These are phyloP conservation scores for Battus philenor DNA, from an alignment of 1,140 invertebrate genomes.

Conservation along the genomic window DNA sequence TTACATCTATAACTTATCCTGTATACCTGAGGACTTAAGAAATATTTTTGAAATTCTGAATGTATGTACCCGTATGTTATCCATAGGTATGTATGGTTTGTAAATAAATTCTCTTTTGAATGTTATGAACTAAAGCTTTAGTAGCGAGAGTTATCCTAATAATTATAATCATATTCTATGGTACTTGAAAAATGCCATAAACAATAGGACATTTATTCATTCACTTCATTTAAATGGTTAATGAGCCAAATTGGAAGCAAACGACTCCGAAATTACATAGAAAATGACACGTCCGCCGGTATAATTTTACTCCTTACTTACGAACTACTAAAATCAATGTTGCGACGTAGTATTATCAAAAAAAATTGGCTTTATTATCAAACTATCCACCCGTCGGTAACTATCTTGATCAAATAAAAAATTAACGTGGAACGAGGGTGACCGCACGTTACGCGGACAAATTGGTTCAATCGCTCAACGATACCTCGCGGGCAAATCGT, in stretches of 20 bases:
- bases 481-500: conserved; percentile 26
- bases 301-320: conserved; percentile 54
- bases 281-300: conserved; percentile 55
- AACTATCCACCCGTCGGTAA: conserved; percentile 49
- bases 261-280: conserved; percentile 51
- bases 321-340: conserved; percentile 40
- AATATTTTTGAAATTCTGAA: too few relatives aligned
- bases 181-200: too few relatives aligned
- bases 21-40: too few relatives aligned
- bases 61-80: too few relatives aligned
- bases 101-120: too few relatives aligned
- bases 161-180: too few relatives aligned
- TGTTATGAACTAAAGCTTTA: too few relatives aligned
- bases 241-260: conserved; percentile 60
- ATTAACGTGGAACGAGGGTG: conserved; percentile 57
- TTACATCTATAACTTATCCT: too few relatives aligned
- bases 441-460: conserved; percentile 48
- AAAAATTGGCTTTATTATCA: conserved; percentile 73
- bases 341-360: conserved; percentile 58
- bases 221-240: conserved; percentile 32
- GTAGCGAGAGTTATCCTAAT: too few relatives aligned
- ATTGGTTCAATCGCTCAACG: conserved; percentile 53
- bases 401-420: conserved; percentile 71
- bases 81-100: too few relatives aligned
- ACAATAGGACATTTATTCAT: too few relatives aligned